Evolutionary conservation across 2,888 invertebrate genomes (phyloP), one percentile per base, ranked within the genome.

Genomic region (Onchidella celtica): DNA sequence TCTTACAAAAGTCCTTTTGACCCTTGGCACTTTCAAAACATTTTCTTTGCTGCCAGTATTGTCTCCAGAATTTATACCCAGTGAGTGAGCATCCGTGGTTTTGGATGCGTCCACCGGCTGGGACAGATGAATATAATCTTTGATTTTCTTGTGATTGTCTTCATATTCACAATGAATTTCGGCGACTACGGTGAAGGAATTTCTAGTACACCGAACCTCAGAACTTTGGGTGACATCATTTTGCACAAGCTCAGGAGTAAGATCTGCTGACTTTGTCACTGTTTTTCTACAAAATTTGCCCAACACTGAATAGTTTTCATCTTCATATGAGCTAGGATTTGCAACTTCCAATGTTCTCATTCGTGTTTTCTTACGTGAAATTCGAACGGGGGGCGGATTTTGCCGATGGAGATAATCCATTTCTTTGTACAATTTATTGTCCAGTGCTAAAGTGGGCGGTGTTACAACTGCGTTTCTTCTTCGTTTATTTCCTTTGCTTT

Each of bases 381-480:
- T 68, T 1, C 9, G 55, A 6, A 68, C 27, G 3, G 24, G 24
- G 3, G 77, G 77, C 27, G 77, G 77, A 3, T 63, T n/a, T 38
- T 77, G 77, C 47, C 68, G 66, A 24, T 24, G 38, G 17, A 21
- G 29, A 4, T 66, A 34, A 1, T 36, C 55, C 29, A 24, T 21
- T 1, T 21, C 40, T 3, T 47, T 40, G 11, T 75, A 75, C 63
- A 47, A 14, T 17, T 65, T 32, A 29, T 75, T 75, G 47, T 75
- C 75, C n/a, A 75, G 47, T 3, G 61, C 65, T 11, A 75, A 40
- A 0, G 75, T 65, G 40, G 75, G 75, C 21, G 77, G 68, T 11
- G 21, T 57, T 0, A 68, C 77, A 0, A 77, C 77, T 11, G 77
- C 77, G 32, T 77, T 77, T 21, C 77, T 55, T 27, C 77, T 77